A percentile compares a stretch with the other conserved stretches of the same genome.
These are phyloP conservation scores for Burhinus oedicnemus DNA, from an alignment of 2,113 vertebrate genomes.

Conservation along the genomic window DNA sequence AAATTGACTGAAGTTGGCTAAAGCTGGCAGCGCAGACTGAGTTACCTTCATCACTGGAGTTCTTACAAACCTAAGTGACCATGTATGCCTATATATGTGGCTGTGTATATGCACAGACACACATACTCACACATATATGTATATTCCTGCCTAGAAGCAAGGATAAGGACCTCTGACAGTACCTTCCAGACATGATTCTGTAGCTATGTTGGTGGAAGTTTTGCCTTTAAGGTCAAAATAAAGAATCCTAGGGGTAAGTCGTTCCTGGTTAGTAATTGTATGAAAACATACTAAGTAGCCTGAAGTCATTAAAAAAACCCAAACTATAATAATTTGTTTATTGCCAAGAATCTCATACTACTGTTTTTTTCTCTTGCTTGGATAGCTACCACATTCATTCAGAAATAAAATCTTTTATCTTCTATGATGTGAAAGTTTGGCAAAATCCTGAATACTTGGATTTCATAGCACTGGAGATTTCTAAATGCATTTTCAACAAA, in stretches of 20 bases:
- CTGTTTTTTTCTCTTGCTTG: background rate
- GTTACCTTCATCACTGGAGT: background rate
- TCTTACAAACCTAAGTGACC: background rate
- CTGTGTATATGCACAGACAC: fast-evolving
- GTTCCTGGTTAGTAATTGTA: background rate
- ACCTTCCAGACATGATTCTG: background rate
- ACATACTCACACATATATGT: background rate
- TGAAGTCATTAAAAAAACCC: background rate
- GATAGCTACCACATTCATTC: background rate
- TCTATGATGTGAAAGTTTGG: background rate
- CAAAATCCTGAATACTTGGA: background rate
- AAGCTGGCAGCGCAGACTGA: background rate
- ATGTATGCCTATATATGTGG: background rate
- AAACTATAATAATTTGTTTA: background rate
- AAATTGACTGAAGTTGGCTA: background rate
- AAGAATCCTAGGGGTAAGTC: background rate
- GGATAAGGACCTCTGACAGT: background rate
- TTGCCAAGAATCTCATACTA: background rate
- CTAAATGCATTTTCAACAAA: background rate
- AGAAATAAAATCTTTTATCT: background rate
- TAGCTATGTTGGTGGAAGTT: background rate
- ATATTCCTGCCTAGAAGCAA: background rate
- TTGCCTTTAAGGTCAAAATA: background rate
- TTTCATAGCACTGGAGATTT: background rate
- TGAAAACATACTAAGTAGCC: background rate